Evolutionary conservation across 2,888 invertebrate species (phyloP).

Genomic region (Cephus pygmeus): DNA sequence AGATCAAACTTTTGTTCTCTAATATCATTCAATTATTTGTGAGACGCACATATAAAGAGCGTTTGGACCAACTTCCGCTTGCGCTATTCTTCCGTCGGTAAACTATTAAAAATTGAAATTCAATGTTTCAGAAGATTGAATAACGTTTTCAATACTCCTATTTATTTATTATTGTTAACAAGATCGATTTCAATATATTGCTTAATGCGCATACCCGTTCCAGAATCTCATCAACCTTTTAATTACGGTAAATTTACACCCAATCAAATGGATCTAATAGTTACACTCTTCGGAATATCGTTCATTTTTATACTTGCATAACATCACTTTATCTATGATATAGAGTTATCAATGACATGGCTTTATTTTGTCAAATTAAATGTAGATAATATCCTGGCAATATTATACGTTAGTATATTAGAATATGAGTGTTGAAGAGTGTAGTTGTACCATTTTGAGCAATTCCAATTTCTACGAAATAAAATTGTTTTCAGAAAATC

Average conservation of each 20-base stretch:
- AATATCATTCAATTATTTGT: neutral
- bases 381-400: neutral
- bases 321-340: neutral
- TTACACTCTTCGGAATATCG: slow-evolving; percentile 18
- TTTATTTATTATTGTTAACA: neutral
- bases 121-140: neutral
- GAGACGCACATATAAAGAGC: neutral
- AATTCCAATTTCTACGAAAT: slow-evolving; percentile 55
- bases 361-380: neutral
- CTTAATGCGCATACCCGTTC: neutral
- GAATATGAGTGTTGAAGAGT: slow-evolving; percentile 32
- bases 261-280: neutral
- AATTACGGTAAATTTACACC: neutral
- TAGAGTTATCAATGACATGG: neutral
- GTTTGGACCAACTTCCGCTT: neutral
- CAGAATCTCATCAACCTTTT: neutral
- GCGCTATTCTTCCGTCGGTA: neutral
- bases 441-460: slow-evolving; percentile 44
- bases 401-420: neutral
- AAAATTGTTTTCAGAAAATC: slow-evolving; percentile 57
- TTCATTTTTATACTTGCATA: slow-evolving; percentile 5
- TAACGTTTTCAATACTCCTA: neutral
- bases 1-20: neutral
- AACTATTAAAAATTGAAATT: neutral
- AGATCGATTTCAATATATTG: neutral